Base-by-base conservation (phyloP, 2,113 vertebrate genomes). In the Dicaeum eximium region DNA sequence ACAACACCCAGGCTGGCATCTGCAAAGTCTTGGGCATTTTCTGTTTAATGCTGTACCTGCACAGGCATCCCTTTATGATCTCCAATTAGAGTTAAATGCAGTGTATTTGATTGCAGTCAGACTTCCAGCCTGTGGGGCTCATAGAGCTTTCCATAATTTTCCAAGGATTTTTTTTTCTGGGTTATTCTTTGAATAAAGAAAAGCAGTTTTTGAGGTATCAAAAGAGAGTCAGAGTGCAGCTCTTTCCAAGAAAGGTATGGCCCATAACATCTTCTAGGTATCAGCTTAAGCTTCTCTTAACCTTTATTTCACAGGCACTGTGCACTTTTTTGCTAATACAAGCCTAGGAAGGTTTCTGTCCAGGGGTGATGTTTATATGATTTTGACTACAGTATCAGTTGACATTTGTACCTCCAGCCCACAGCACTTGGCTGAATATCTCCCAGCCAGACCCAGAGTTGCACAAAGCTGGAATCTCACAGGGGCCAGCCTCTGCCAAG, bases 341-440 rank as follows among this genome's bases (percentile, higher is more conserved):
- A 28, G 1, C 44, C 45, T 45, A 27, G 53, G 48, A 87, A 51
- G 37, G 9, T 28, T 53, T 82, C 33, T 66, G 16, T 31, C 15
- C 35, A 38, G 33, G 10, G 11, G 3, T 53, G 53, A 47, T 22
- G 7, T 66, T 38, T 31, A 7, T 57, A 10, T 50, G 42, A 44
- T 35, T 83, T 75, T 72, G 35, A n/a, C 23, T 44, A 16, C 24
- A 71, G 10, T 15, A 38, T 42, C n/a, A n/a, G 40, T 33, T 50
- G 38, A 45, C 10, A 31, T 25, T 70, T 69, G 2, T 9, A 15
- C 21, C 53, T 85, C 22, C 25, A 51, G 19, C 4, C 21, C 10
- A 42, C 0, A 0, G 28, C 42, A 77, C 0, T 0, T 22, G 38
- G 45, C 33, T 65, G 31, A 86, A 48, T 0, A 1, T 22, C 37